Evolutionary conservation across 1,140 invertebrate species (phyloP).

Genomic region (Drosophila biarmipes): DNA sequence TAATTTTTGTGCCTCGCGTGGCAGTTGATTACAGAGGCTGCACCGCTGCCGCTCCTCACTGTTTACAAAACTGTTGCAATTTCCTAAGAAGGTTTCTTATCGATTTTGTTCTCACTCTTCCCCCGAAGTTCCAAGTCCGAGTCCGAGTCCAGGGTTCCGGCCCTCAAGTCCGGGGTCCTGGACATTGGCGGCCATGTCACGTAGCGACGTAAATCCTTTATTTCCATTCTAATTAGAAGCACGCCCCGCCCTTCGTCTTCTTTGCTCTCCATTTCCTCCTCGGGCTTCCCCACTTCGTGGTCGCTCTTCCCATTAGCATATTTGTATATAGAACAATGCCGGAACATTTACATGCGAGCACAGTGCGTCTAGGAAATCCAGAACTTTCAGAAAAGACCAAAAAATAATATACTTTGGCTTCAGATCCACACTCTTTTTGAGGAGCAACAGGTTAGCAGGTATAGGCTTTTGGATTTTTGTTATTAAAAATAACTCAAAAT

Average conservation of each 20-base stretch:
- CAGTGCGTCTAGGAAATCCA: background rate
- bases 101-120: conserved; percentile 22
- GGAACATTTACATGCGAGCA: conserved; percentile 13
- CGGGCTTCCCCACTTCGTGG: conserved; percentile 4
- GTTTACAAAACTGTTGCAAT: conserved; percentile 17
- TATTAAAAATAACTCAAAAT: no score
- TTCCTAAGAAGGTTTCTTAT: conserved; percentile 15
- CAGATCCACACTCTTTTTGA: background rate
- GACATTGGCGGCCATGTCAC: conserved; percentile 56
- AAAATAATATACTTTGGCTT: background rate
- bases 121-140: background rate
- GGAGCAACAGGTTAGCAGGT: background rate
- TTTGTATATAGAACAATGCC: conserved; percentile 47
- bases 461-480: background rate
- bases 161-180: conserved; percentile 1
- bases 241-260: conserved; percentile 5
- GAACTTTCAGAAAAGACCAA: background rate
- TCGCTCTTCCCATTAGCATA: conserved; percentile 59
- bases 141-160: background rate
- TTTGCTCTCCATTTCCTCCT: background rate
- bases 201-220: conserved; percentile 67
- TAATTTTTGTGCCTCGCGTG: background rate
- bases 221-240: conserved; percentile 73
- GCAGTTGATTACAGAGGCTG: background rate
- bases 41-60: background rate